Conservation (phyloP, 2,888 invertebrate genomes). For the Fragum fragum region DNA sequence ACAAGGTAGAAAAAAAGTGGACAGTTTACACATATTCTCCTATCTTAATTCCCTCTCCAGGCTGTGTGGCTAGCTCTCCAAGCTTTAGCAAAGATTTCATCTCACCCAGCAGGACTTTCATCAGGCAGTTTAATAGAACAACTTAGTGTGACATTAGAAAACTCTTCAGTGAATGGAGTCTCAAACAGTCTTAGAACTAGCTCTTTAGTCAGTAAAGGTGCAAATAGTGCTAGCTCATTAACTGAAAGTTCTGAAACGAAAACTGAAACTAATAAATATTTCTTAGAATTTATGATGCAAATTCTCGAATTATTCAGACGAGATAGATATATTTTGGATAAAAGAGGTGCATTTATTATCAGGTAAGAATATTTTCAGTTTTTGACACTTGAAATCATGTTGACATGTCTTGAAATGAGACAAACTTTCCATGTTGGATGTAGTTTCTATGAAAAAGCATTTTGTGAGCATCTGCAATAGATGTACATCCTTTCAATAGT, state of each 20-base stretch:
- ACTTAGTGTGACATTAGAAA: background rate
- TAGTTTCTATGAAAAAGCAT: too few species aligned
- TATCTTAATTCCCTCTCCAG: slow-evolving; percentile 67
- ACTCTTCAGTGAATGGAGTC: slow-evolving; percentile 39
- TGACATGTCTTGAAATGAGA: too few species aligned
- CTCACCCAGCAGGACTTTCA: slow-evolving; percentile 76
- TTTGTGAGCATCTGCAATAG: too few species aligned
- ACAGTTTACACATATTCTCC: too few species aligned
- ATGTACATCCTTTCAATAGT: too few species aligned
- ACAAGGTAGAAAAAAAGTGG: too few species aligned
- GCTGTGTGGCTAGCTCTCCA: slow-evolving; percentile 97
- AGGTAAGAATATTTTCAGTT: slow-evolving; percentile 90
- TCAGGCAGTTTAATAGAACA: slow-evolving; percentile 33
- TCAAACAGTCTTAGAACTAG: slow-evolving; percentile 22
- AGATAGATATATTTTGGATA: slow-evolving; percentile 95
- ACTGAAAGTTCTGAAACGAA: slow-evolving; percentile 36
- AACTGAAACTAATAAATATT: slow-evolving; percentile 87
- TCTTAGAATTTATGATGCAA: slow-evolving; percentile 95
- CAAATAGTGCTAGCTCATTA: slow-evolving; percentile 21
- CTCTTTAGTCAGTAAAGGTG: slow-evolving; percentile 25
- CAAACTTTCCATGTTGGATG: too few species aligned
- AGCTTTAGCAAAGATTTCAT: slow-evolving; percentile 92
- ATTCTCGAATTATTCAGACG: slow-evolving; percentile 94
- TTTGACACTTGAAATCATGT: too few species aligned
- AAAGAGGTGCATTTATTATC: slow-evolving; percentile 97